Evolutionary conservation across 2,888 invertebrate species (phyloP).

Genomic region (Mamestra brassicae): DNA sequence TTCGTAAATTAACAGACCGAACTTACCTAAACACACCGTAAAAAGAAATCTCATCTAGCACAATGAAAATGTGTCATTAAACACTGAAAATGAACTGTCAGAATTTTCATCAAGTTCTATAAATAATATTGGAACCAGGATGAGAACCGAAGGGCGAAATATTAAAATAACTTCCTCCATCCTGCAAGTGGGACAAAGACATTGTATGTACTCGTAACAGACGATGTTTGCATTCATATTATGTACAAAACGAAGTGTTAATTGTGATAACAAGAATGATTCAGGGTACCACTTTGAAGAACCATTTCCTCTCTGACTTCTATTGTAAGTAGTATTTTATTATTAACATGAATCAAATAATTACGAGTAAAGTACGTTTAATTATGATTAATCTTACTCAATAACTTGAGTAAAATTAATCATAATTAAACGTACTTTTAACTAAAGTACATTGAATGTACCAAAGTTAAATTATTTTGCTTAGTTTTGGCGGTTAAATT

Average conservation of each 20-base stretch:
- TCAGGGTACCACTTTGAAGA: constrained; percentile 51
- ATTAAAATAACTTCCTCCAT: constrained; percentile 78
- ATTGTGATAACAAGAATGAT: constrained; percentile 67
- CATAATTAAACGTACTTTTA: background rate
- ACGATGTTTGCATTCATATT: constrained; percentile 70
- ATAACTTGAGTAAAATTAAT: background rate
- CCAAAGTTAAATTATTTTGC: background rate
- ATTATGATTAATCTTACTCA: background rate
- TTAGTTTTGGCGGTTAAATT: background rate
- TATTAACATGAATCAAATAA: too few relatives aligned
- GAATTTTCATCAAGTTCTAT: constrained; percentile 68
- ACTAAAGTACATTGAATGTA: background rate
- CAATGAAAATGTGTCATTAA: constrained; percentile 26
- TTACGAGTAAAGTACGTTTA: background rate
- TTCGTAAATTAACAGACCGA: constrained; percentile 28
- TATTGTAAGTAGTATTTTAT: constrained; percentile 23
- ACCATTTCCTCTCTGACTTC: constrained; percentile 29
- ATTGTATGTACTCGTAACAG: constrained; percentile 69
- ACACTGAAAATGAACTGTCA: constrained; percentile 52
- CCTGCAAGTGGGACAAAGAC: constrained; percentile 81
- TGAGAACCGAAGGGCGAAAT: constrained; percentile 77
- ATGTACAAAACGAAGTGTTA: constrained; percentile 67
- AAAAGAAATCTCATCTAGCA: constrained; percentile 19
- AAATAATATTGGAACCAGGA: constrained; percentile 74
- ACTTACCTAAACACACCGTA: constrained; percentile 26